Percentiles rank a stretch among this genome's conserved stretches.
Evolutionary conservation across 2,888 invertebrate genomes (phyloP).

Genomic region (Hypsopygia costalis): DNA sequence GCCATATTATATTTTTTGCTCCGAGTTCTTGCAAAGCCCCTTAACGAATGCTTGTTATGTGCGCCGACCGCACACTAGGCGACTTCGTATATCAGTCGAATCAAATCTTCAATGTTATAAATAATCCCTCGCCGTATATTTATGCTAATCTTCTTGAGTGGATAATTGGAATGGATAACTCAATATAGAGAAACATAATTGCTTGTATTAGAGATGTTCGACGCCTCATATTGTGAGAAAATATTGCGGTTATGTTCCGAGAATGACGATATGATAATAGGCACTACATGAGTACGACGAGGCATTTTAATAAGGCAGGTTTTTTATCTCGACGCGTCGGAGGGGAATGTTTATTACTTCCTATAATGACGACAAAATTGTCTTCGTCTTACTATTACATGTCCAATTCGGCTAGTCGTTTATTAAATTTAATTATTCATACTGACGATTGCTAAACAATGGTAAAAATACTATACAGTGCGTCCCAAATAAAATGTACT

Average conservation of each 20-base stretch:
- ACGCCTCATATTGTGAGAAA: conserved; percentile 10
- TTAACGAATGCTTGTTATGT: conserved; percentile 37
- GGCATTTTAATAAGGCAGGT: conserved; percentile 46
- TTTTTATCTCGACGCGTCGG: conserved; percentile 41
- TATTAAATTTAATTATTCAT: no score
- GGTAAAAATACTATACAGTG: no score
- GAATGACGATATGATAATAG: conserved; percentile 13
- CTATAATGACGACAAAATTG: conserved; percentile 24
- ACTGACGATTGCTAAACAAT: no score
- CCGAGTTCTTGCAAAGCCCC: conserved; percentile 28
- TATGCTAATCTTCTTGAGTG: conserved; percentile 26
- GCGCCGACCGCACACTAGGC: conserved; percentile 4
- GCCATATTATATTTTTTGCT: conserved; percentile 68
- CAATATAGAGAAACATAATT: conserved; percentile 15
- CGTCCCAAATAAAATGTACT: no score
- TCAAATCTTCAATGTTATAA: conserved; percentile 20
- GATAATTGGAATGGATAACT: conserved; percentile 26
- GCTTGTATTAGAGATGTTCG: conserved; percentile 11
- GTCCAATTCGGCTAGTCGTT: no score
- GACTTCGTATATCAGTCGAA: conserved; percentile 14
- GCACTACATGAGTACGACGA: conserved; percentile 13
- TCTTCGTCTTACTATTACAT: conserved; percentile 40
- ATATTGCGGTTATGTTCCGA: conserved; percentile 2
- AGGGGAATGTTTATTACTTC: conserved; percentile 52
- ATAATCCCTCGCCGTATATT: conserved; percentile 23